Evolutionary conservation across 2,888 invertebrate species (phyloP).

Genomic region (Cabera pusaria): DNA sequence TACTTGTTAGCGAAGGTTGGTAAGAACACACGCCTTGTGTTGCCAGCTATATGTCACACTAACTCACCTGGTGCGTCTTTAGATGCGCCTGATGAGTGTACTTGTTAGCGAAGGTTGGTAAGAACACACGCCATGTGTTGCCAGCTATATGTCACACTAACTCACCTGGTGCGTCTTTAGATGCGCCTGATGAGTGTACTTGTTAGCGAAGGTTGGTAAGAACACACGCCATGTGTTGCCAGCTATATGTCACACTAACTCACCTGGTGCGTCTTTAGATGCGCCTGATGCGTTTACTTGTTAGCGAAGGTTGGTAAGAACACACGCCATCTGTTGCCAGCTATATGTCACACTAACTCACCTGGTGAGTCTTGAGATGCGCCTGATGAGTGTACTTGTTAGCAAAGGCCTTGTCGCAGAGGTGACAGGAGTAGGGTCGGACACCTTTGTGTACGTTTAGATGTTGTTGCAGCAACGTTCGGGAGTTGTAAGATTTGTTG

Average conservation of each 20-base stretch:
- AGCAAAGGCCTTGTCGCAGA: slow-evolving; percentile 89
- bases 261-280: slow-evolving; percentile 8
- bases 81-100: neutral
- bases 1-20: too few relatives aligned
- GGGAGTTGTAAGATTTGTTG: slow-evolving; percentile 87
- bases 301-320: too few relatives aligned
- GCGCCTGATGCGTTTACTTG: neutral
- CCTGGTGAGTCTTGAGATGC: slow-evolving; percentile 88
- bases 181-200: too few relatives aligned
- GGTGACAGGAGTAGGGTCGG: slow-evolving; percentile 85
- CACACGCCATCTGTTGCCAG: too few relatives aligned
- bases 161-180: too few relatives aligned
- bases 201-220: too few relatives aligned
- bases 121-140: too few relatives aligned
- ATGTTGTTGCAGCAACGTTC: slow-evolving; percentile 88
- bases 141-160: too few relatives aligned
- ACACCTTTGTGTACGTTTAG: slow-evolving; percentile 87
- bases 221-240: too few relatives aligned
- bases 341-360: slow-evolving; percentile 38
- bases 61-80: slow-evolving; percentile 9
- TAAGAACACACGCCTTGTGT: too few relatives aligned
- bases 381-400: slow-evolving; percentile 91
- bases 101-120: too few relatives aligned
- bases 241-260: slow-evolving; percentile 6
- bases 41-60: slow-evolving; percentile 3